These are phyloP conservation scores for Aphis craccivora DNA, from an alignment of 1,140 invertebrate genomes.

Conservation along the genomic window DNA sequence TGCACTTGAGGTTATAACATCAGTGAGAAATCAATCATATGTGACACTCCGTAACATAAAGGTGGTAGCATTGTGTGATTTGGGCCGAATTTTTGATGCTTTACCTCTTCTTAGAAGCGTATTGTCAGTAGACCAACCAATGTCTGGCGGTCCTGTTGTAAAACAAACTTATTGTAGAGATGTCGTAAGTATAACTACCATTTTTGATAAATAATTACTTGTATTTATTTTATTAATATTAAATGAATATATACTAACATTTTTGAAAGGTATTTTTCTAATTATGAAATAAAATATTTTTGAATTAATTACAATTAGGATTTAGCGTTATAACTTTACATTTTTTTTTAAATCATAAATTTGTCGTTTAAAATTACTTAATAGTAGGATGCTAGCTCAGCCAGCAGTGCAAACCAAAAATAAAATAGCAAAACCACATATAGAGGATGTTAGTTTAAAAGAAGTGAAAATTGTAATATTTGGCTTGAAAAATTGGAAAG, in stretches of 20 bases:
- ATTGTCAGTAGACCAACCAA: constrained; percentile 68
- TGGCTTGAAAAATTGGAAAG: too few species aligned
- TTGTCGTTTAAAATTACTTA: too few species aligned
- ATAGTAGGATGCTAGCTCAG: too few species aligned
- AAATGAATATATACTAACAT: neutral
- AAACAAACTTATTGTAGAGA: constrained; percentile 68
- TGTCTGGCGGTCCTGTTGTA: constrained; percentile 54
- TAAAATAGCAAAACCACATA: too few species aligned
- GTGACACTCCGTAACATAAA: constrained; percentile 75
- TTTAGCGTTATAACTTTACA: neutral
- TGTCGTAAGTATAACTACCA: constrained; percentile 63
- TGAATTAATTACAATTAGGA: neutral
- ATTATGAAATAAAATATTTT: neutral
- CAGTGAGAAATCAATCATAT: constrained; percentile 67
- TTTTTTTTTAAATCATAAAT: too few species aligned
- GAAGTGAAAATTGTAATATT: too few species aligned
- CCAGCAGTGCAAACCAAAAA: too few species aligned
- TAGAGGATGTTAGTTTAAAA: too few species aligned
- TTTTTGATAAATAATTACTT: neutral
- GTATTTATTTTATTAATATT: neutral
- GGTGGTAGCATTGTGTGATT: constrained; percentile 68
- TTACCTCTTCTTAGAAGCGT: constrained; percentile 69
- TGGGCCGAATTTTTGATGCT: constrained; percentile 73
- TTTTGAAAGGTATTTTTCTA: neutral
- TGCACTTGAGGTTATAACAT: constrained; percentile 72